Evolutionary conservation across 2,888 invertebrate genomes (phyloP), one percentile per base, ranked within the genome.

Genomic region (Agriopis leucophaearia): DNA sequence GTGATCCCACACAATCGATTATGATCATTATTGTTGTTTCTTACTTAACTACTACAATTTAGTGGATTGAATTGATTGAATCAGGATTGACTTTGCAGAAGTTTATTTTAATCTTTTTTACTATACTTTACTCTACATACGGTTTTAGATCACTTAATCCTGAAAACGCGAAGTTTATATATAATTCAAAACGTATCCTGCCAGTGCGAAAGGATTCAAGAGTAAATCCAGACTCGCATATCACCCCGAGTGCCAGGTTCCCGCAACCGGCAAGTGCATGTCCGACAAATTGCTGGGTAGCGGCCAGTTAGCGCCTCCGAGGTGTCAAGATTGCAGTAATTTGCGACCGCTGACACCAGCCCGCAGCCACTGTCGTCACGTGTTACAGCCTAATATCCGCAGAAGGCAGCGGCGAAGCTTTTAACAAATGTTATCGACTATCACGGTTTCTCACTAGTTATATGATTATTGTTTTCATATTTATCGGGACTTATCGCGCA

Each of bases 321-420:
- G 94, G 94, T 94, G 94, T 94, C 89, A 89, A 87, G 86, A 94
- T 94, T 93, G 94, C 94, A 90, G 88, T 94, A 93, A 94, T 94
- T 94, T 92, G 90, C 89, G 85, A 84, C 84, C 78, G 73, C 82
- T 78, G 83, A 83, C 84, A 82, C 72, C 81, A 77, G 87, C 93
- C 91, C 71, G 84, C 83, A 89, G 94, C 90, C 85, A 78, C 87
- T 91, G 93, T 94, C 94, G 88, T 92, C 94, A 91, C 91, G 88
- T 92, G 82, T 88, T 88, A 84, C 85, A 84, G 84, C 35, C 59
- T 60, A 51, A 64, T 27, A 38, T 10, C 44, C 0, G 38, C 15
- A 18, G 12, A 40, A 9, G 40, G n/a, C 64, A 69, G 60, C 42
- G 18, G 35, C 7, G 0, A 16, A 63, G 63, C 63, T 63, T 55